Conservation (phyloP, 2,113 vertebrate species). For the Paralichthys olivaceus region DNA sequence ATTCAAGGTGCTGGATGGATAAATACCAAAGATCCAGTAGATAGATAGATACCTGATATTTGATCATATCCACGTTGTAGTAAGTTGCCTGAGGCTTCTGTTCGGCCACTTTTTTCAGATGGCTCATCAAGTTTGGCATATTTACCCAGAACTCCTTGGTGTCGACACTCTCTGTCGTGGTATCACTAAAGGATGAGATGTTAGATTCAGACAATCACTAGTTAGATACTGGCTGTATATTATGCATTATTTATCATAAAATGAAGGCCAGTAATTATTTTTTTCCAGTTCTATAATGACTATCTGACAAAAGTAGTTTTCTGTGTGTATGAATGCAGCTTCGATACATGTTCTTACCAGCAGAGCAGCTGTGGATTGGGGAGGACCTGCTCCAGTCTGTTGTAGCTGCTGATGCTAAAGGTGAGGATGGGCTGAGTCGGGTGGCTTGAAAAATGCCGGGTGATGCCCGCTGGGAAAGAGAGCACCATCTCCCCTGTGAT, state of each 20-base stretch:
- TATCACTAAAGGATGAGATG: slow-evolving; percentile 82
- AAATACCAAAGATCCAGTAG: background rate
- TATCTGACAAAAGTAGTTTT: background rate
- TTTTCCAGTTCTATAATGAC: background rate
- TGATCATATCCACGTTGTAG: slow-evolving; percentile 99
- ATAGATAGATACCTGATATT: slow-evolving; percentile 90
- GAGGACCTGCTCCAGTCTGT: slow-evolving; percentile 93
- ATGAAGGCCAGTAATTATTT: background rate
- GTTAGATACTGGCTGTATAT: background rate
- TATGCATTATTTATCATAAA: background rate
- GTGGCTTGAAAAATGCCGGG: slow-evolving; percentile 95
- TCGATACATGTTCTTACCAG: slow-evolving; percentile 83
- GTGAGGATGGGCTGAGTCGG: slow-evolving; percentile 91
- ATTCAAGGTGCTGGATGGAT: background rate
- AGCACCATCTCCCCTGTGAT: slow-evolving; percentile 97
- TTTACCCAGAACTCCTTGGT: slow-evolving; percentile 98
- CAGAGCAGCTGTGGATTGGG: slow-evolving; percentile 98
- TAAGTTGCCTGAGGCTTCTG: slow-evolving; percentile 98
- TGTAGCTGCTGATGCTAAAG: slow-evolving; percentile 94
- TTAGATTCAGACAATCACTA: background rate
- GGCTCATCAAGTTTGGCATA: slow-evolving; percentile 96
- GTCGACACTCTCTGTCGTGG: slow-evolving; percentile 81
- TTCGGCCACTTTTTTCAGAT: slow-evolving; percentile 96
- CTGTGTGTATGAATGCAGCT: background rate
- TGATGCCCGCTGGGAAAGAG: slow-evolving; percentile 96